Evolutionary conservation across 2,113 vertebrate genomes (phyloP), one percentile per base, ranked within the genome.

Genomic region (Hystrix brachyura): DNA sequence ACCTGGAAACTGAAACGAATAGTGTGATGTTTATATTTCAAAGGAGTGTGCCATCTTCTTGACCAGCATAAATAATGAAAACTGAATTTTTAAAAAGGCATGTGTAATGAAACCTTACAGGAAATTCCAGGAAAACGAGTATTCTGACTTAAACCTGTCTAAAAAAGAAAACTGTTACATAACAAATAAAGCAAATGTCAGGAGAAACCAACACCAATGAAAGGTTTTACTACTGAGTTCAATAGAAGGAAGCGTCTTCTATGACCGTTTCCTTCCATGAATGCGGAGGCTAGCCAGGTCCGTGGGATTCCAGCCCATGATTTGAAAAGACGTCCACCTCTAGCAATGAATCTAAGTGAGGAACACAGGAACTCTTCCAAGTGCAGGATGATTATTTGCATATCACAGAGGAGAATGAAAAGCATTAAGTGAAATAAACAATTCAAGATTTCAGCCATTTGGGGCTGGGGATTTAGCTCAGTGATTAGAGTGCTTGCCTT

Each of bases 161-260:
- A 55, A 88, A 92, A 94, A 81, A 46, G 46, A 38, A 91, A 59
- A 18, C 12, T 86, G 12, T 78, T 89, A 17, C 34, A 57, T 93
- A 91, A 93, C 43, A 94, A 87, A 92, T 87, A 81, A 60, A 87
- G 27, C 81, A 96, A 51, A 94, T 83, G 27, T 91, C 74, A 60
- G 91, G 59, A 82, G n/a, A 64, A 86, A 23, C 32, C 82, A 34
- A 90, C 23, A 78, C 48, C 46, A 25, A 7, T 72, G 88, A 94
- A 87, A 87, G 23, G 5, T 74, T 94, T 94, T 57, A 43, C 19
- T 88, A 38, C 27, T 48, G 62, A 96, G 27, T 57, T 83, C 53
- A 71, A 21, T 51, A 18, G 27, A 95, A 86, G 13, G 38, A 82
- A 59, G 38, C 21, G 23, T 87, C n/a, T 19, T 43, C 60, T 85